A percentile compares a stretch with the other conserved stretches of the same genome.
These are phyloP conservation scores for Metalampra italica DNA, from an alignment of 2,888 invertebrate genomes.

Conservation along the genomic window DNA sequence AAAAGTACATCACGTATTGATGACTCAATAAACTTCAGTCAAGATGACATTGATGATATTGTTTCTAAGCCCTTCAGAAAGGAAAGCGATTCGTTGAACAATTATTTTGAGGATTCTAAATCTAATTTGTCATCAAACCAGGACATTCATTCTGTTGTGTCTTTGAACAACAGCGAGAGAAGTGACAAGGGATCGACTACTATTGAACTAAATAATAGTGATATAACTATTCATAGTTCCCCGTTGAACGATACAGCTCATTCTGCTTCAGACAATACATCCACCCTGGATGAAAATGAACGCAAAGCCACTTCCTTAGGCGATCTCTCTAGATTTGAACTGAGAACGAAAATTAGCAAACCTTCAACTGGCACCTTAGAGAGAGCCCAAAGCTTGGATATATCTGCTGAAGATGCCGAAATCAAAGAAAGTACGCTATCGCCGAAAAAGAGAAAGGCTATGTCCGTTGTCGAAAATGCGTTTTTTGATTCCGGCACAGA, in stretches of 20 bases:
- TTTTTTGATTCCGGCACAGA: conserved; percentile 65
- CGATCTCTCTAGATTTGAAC: conserved; percentile 84
- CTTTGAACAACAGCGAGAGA: conserved; percentile 68
- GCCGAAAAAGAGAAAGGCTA: conserved; percentile 83
- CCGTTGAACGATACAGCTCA: conserved; percentile 73
- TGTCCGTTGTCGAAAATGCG: conserved; percentile 70
- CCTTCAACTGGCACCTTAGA: conserved; percentile 81
- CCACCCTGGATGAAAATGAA: conserved; percentile 78
- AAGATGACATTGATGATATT: conserved; percentile 76
- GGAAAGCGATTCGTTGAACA: conserved; percentile 71
- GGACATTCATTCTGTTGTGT: conserved; percentile 63
- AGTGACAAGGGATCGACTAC: conserved; percentile 80
- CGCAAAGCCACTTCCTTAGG: conserved; percentile 89
- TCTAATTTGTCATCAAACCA: conserved; percentile 70
- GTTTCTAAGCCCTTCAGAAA: conserved; percentile 68
- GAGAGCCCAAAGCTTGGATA: conserved; percentile 88
- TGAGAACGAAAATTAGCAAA: conserved; percentile 60
- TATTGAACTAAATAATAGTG: conserved; percentile 85
- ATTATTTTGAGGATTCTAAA: conserved; percentile 66
- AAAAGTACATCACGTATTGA: conserved; percentile 54
- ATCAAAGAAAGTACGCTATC: conserved; percentile 61
- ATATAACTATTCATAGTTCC: conserved; percentile 86
- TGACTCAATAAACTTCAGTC: conserved; percentile 66
- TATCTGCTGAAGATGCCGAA: conserved; percentile 78
- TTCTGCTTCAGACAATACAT: conserved; percentile 66